Evolutionary conservation across 2,888 invertebrate species (phyloP).

Genomic region (Luperina testacea): DNA sequence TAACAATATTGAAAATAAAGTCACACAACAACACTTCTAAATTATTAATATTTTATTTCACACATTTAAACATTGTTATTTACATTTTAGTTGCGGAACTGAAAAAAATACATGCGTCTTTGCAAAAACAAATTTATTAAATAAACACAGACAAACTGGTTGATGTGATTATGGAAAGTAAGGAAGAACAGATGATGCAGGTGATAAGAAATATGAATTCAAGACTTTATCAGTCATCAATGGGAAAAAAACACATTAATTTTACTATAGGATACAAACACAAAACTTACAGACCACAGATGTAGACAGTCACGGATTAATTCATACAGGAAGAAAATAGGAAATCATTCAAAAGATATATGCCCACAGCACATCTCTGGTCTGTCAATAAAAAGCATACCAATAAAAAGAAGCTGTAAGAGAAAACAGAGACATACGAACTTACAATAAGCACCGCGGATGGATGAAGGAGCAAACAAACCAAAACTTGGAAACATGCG

Average conservation of each 20-base stretch:
- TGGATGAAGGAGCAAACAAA: slow-evolving; percentile 85
- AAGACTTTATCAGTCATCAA: slow-evolving; percentile 1
- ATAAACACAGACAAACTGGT: slow-evolving; percentile 12
- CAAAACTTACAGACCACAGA: slow-evolving; percentile 46
- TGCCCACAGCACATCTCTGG: slow-evolving; percentile 33
- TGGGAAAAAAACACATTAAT: not conserved
- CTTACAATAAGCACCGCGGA: slow-evolving; percentile 82
- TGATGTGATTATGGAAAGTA: slow-evolving; percentile 11
- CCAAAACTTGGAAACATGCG: slow-evolving; percentile 90
- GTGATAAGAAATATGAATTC: slow-evolving; percentile 25
- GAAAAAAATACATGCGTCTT: slow-evolving; percentile 50
- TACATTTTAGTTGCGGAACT: slow-evolving; percentile 45
- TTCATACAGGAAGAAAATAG: not conserved
- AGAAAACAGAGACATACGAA: slow-evolving; percentile 75
- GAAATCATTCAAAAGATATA: not conserved
- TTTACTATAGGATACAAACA: not conserved
- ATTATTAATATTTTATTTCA: slow-evolving; percentile 30
- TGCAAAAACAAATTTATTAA: slow-evolving; percentile 31
- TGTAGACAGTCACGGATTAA: slow-evolving; percentile 7
- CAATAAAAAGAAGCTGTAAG: slow-evolving; percentile 64
- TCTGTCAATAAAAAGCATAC: slow-evolving; percentile 48
- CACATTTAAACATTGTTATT: slow-evolving; percentile 50
- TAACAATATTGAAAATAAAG: slow-evolving; percentile 9
- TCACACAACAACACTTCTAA: slow-evolving; percentile 24
- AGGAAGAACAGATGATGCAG: slow-evolving; percentile 32